A percentile compares a stretch with the other conserved stretches of the same genome.
These are phyloP conservation scores for Rallus limicola DNA, from an alignment of 2,113 vertebrate species.

Conservation along the genomic window DNA sequence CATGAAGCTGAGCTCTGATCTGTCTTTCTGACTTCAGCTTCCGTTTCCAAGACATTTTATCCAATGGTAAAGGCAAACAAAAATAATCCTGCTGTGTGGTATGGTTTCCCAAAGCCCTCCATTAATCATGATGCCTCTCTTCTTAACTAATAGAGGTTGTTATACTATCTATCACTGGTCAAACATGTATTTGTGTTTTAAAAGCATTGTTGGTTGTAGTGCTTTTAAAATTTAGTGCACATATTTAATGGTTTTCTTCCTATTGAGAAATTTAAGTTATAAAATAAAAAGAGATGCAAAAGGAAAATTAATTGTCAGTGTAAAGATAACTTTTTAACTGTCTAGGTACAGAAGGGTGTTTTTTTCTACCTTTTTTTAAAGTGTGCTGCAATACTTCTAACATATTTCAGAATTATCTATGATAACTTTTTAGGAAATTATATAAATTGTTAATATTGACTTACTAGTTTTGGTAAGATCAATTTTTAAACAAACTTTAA, in stretches of 20 bases:
- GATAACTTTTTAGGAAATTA: neutral
- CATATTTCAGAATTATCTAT: neutral
- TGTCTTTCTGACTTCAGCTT: neutral
- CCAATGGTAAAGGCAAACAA: neutral
- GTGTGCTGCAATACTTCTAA: neutral
- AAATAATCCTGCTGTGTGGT: neutral
- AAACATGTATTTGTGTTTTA: neutral
- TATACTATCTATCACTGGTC: neutral
- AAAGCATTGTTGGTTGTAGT: neutral
- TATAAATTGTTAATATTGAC: neutral
- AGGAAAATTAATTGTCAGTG: neutral
- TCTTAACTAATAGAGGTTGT: neutral
- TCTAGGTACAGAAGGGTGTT: neutral
- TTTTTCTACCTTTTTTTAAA: neutral
- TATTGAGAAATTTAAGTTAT: neutral
- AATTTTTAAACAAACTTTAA: neutral
- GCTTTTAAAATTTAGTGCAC: neutral
- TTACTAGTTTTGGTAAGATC: neutral
- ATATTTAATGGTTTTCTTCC: neutral
- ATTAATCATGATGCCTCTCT: neutral
- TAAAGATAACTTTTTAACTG: neutral
- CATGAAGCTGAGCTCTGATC: neutral
- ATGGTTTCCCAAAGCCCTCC: neutral
- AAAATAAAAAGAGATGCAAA: neutral
- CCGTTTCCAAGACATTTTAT: neutral